Conservation (phyloP, 1,140 invertebrate genomes). For the Listronotus bonariensis region DNA sequence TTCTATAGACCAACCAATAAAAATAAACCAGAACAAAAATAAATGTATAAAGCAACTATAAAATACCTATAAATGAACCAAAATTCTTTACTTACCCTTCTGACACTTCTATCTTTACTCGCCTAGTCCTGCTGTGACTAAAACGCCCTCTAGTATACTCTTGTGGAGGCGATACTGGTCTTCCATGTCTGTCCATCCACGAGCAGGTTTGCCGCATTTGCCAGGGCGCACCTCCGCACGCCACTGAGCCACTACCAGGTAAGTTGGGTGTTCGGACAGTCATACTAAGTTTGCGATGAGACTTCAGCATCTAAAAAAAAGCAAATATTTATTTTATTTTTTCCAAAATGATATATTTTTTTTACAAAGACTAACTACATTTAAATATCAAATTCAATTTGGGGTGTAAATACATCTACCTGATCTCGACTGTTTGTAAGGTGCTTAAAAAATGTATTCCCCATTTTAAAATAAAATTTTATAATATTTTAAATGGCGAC, state of each 20-base stretch:
- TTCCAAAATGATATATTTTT: no score
- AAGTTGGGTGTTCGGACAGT: slow-evolving; percentile 74
- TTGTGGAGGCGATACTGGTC: slow-evolving; percentile 83
- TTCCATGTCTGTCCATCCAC: slow-evolving; percentile 88
- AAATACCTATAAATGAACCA: no score
- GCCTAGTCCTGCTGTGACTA: slow-evolving; percentile 58
- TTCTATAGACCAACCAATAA: no score
- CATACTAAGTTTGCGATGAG: slow-evolving; percentile 83
- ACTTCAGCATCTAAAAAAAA: slow-evolving; percentile 79
- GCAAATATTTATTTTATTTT: not conserved
- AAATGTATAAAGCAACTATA: no score
- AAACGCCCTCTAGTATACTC: slow-evolving; percentile 61
- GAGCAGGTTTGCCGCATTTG: slow-evolving; percentile 80
- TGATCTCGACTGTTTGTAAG: no score
- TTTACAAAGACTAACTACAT: no score
- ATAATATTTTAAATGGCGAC: no score
- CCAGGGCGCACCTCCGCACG: slow-evolving; percentile 60
- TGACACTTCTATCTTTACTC: slow-evolving; percentile 63
- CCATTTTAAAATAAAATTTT: no score
- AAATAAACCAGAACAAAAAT: no score
- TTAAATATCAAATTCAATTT: no score
- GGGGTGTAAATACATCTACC: no score
- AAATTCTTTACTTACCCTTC: slow-evolving; percentile 57
- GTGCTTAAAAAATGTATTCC: no score
- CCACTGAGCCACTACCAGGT: slow-evolving; percentile 56